Evolutionary conservation across 2,113 vertebrate genomes (phyloP), one percentile per base, ranked within the genome.

Genomic region (Microtus richardsoni): DNA sequence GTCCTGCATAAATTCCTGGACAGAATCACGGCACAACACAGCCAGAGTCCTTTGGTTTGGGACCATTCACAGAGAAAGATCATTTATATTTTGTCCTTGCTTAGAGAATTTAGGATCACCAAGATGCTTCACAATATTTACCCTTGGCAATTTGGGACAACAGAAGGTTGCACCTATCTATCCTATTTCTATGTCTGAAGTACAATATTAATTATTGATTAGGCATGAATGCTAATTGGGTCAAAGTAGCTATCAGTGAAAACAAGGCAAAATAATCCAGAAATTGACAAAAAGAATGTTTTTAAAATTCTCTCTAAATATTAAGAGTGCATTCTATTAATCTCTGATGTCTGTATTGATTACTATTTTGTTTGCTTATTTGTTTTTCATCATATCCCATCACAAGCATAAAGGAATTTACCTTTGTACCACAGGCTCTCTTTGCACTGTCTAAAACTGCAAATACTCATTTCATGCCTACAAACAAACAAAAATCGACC

Each of bases 381-480:
- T 94, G 93, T 78, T 94, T 96, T 97, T 94, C 83, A 97, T 96
- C 89, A 47, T 91, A 60, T 94, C 33, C 49, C 21, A 36, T 22
- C 28, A 14, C 44, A 24, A 75, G 28, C 2, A 95, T 79, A 95
- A 96, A 96, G 97, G 49, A 95, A 91, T 95, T 95, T 52, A 85
- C 73, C 91, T 95, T 84, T 71, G 80, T 78, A 91, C 78, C 68
- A 66, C 52, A 97, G 86, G 78, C 16, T 96, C 39, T 91, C 78
- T 97, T 95, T 95, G 88, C 54, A 87, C 84, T 96, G 78, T 95
- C 54, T 70, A 91, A 95, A 95, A 93, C 22, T 39, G 58, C 92
- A 97, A 97, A 97, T 84, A 96, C 16, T 94, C 83, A 95, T 88
- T 90, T 73, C 36, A 68, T 83, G 68, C 39, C 83, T 79, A 92